Base-by-base conservation (phyloP, 2,113 vertebrate genomes). In the Oncorhynchus tshawytscha region DNA sequence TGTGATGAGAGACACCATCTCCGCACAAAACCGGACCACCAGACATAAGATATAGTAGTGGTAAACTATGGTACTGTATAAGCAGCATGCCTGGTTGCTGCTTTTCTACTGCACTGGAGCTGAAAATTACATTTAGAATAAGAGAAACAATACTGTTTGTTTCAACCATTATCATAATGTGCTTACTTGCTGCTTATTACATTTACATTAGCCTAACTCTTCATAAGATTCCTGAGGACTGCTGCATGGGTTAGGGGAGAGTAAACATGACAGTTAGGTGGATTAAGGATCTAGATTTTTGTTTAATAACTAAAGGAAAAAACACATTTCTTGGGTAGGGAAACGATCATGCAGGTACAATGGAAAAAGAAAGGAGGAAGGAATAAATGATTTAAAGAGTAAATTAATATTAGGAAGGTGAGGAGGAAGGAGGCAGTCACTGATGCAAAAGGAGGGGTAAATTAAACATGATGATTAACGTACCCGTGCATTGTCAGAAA, bases 401-500 rank as follows among this genome's bases (percentile, higher is more conserved):
- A 5, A 71, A 71, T 16, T 4, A 15, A 16, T 51, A 29, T 27
- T 45, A 54, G 66, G 20, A 20, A 22, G 66, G 31, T 57, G 24
- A 31, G 45, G 59, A 81, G 8, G 73, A 68, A 1, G 2, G 18
- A 74, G 74, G 68, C 45, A 73, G 67, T 57, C 67, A 73, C 27
- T 27, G 66, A 65, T 76, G 79, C 51, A 80, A 78, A 66, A 70
- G 77, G 16, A 60, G 74, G 51, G 51, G 24, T 48, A 20, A 66
- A 25, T 76, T 6, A 76, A 78, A 79, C 45, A 54, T 65, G 39
- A 78, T 78, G 34, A 70, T n/a, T 25, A 90, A 97, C 96, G 85
- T 96, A 97, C 96, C 95, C 94, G 94, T 92, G 95, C 93, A 82
- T 82, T 93, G 89, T 96, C 93, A 91, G 93, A 92, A 91, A 95